Base-by-base conservation (phyloP, 2,888 invertebrate species). In the Encarsia formosa region DNA sequence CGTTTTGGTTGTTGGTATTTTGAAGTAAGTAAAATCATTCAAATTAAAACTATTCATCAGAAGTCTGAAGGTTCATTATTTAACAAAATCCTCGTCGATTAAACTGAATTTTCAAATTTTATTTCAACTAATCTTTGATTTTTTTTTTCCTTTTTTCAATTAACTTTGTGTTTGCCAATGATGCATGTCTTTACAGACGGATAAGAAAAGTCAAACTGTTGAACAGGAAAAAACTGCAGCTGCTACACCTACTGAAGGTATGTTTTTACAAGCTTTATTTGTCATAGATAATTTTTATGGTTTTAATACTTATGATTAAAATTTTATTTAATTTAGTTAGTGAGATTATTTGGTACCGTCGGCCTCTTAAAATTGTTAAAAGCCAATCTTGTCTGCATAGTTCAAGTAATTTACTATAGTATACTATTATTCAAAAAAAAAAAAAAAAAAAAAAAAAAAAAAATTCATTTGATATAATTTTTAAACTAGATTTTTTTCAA, bases 151-250 rank as follows among this genome's bases (percentile, higher is more conserved):
- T 54, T 45, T 51, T 37, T 49, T 53, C 8, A 23, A 35, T 9
- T 24, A 22, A 19, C 11, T n/a, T n/a, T n/a, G n/a, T n/a, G n/a
- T n/a, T n/a, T n/a, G n/a, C n/a, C 2, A 6, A 16, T 29, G 16
- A 32, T 31, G 37, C 20, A 39, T 45, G 34, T 26, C 40, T 41
- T 65, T 65, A 42, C 63, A 71, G 71, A 68, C 65, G 57, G 68
- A 65, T 61, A 69, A 68, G 60, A 65, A 63, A 62, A 61, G 48
- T 58, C 55, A 63, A 61, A 56, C 52, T 58, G 58, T 57, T 49
- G 65, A 64, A 56, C 60, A 63, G 58, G 65, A 64, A 61, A 67
- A 64, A 57, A 65, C 56, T 62, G 58, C 56, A 56, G 63, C 68
- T 43, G 42, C 63, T 61, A 62, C 61, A 49, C 52, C 43, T 59